Evolutionary conservation across 2,888 invertebrate species (phyloP), one percentile per base, ranked within the genome.

Genomic region (Pyrocoelia pectoralis): DNA sequence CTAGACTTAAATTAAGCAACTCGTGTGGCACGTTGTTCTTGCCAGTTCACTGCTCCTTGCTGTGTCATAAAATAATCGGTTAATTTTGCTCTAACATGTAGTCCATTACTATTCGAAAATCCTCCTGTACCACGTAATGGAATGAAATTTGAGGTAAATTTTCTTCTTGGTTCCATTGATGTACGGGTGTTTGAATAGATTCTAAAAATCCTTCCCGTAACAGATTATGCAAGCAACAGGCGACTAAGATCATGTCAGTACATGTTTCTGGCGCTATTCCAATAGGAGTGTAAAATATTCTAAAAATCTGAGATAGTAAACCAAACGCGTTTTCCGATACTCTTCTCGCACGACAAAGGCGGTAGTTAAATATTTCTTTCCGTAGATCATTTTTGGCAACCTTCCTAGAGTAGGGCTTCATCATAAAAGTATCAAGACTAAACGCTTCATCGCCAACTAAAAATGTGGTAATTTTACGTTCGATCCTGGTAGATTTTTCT

Each of bases 251-350:
- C n/a, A 49, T 4, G 49, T 49, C 49, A 18, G 3, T n/a, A 19
- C 18, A 18, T 5, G n/a, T 49, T 8, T 51, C 51, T 13, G 51
- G 51, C 5, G 24, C 12, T 4, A 51, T 5, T 9, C 2, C 51
- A 3, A 51, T 51, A 28, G 51, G 24, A 12, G 51, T 13, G n/a
- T 51, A 51, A 51, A 55, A 55, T 18, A 55, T 14, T 28, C 55
- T 41, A 24, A 55, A 43, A 2, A 33, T 13, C 18, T 46, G 43
- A 8, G 8, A n/a, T 28, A 55, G n/a, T 5, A 55, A 10, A 1
- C 43, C 43, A 15, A 55, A 55, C 5, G 43, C 46, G 12, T 55
- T 55, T 55, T 46, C 43, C 12, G 24, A 14, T 3, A 55, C 46
- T 14, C 28, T n/a, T 14, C 51, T 1, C 3, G 29, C 51, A 19